These are phyloP conservation scores for Drosophila hydei DNA, from an alignment of 1,140 invertebrate genomes.

Conservation along the genomic window DNA sequence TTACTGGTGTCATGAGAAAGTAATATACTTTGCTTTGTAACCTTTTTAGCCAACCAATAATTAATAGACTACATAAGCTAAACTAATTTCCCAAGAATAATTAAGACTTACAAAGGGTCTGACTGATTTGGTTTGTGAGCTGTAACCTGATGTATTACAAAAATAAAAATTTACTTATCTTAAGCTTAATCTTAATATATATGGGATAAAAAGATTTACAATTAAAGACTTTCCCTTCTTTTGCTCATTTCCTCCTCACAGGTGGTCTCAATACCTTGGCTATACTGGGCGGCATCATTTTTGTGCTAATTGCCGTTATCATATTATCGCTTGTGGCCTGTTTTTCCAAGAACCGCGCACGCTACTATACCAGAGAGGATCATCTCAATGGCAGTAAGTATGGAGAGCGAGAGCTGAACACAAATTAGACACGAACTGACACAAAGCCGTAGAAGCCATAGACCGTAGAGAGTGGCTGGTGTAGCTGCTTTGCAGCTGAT, in stretches of 20 bases:
- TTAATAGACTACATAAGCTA: no score
- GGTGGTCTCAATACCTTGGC: slow-evolving; percentile 83
- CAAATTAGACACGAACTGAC: neutral
- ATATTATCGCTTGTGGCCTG: slow-evolving; percentile 84
- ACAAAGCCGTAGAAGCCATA: slow-evolving; percentile 5
- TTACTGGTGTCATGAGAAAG: no score
- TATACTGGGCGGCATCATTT: slow-evolving; percentile 82
- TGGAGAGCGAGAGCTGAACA: neutral
- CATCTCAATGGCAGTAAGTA: slow-evolving; percentile 84
- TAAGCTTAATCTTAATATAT: no score
- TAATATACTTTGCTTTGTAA: no score
- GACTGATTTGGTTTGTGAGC: no score
- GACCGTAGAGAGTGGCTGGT: neutral
- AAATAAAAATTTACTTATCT: no score
- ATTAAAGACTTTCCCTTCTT: neutral
- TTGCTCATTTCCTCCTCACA: slow-evolving; percentile 26
- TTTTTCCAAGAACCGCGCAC: slow-evolving; percentile 87
- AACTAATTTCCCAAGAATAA: no score
- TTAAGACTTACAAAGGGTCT: no score
- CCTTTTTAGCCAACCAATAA: no score
- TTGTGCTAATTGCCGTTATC: slow-evolving; percentile 80
- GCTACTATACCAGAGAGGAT: slow-evolving; percentile 89
- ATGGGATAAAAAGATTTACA: no score
- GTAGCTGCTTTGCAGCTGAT: neutral
- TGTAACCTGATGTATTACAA: no score